Evolutionary conservation across 2,113 vertebrate genomes (phyloP), one percentile per base, ranked within the genome.

Genomic region (Ellobius talpinus): DNA sequence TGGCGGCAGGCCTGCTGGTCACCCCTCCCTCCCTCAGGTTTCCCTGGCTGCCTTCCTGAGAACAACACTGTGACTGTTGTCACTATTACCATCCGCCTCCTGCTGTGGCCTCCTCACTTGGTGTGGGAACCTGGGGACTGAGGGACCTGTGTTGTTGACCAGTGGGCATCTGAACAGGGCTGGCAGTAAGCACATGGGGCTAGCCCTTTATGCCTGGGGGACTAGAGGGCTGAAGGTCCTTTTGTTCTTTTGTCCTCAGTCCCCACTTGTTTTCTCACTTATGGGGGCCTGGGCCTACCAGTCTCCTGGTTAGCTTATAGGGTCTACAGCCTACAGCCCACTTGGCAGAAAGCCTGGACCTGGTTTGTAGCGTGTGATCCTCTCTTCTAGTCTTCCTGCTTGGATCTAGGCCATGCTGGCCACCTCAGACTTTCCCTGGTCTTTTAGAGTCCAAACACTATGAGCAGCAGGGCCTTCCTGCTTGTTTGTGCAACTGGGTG

Each of bases 401-500:
- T 21, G 1, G 0, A 45, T 10, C n/a, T 52, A 3, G 47, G 81
- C 1, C 66, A 5, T 8, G 11, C 50, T 0, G 0, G 36, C 26
- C 45, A 13, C 5, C 39, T 52, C 47, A 13, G 72, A 24, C 36
- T 65, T 24, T 31, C 14, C 10, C 4, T 11, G 33, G 79, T 61
- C 2, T 4, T 65, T 7, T 21, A 4, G 84, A 82, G 45, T 14
- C 72, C 5, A 29, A 2, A 7, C 2, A 4, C 2, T 1, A 0
- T 0, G 23, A 45, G 52, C 2, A 0, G n/a, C 2, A 4, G 81
- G 74, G 58, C 0, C 1, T 42, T 16, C 73, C 3, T 16, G 23
- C 26, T 42, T 24, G 0, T 33, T 16, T 39, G 17, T 7, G 26
- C 7, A 26, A 3, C 29, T 0, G 1, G 55, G 47, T 5, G 47